A percentile compares a stretch with the other conserved stretches of the same genome.
These are phyloP conservation scores for Crocuta crocuta DNA, from an alignment of 2,113 vertebrate species.

Conservation along the genomic window DNA sequence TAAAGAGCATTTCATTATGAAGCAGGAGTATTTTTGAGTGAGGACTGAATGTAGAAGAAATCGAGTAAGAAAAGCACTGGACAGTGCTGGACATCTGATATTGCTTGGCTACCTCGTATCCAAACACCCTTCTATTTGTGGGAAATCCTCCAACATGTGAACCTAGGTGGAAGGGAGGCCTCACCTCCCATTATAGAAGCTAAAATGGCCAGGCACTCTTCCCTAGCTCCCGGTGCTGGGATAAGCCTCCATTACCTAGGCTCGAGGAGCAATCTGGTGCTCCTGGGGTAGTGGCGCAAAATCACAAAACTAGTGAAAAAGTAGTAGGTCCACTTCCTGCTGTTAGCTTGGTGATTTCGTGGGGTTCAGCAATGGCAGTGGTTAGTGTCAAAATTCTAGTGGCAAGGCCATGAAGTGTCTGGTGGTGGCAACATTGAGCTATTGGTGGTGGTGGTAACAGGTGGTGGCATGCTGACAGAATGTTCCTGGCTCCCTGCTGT, in stretches of 20 bases:
- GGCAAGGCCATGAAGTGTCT: not conserved
- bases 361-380: not conserved
- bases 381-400: not conserved
- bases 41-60: not conserved
- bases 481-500: not conserved
- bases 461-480: not conserved
- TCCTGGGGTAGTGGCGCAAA: not conserved
- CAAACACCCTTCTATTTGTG: not conserved
- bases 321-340: not conserved
- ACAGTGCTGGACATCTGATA: not conserved
- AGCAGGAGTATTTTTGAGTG: not conserved
- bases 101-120: not conserved
- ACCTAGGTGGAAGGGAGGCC: not conserved
- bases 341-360: not conserved
- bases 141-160: not conserved
- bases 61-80: not conserved
- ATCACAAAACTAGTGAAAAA: not conserved
- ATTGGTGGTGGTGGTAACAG: not conserved
- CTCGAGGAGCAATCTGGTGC: not conserved
- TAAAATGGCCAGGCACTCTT: not conserved
- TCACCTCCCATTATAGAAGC: not conserved
- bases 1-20: not conserved
- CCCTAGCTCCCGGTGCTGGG: too few species aligned
- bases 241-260: not conserved
- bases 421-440: not conserved